phyloP scores from a whole-genome alignment of 2,797 vertebrate genomes.

The Gila robusta region DNA sequence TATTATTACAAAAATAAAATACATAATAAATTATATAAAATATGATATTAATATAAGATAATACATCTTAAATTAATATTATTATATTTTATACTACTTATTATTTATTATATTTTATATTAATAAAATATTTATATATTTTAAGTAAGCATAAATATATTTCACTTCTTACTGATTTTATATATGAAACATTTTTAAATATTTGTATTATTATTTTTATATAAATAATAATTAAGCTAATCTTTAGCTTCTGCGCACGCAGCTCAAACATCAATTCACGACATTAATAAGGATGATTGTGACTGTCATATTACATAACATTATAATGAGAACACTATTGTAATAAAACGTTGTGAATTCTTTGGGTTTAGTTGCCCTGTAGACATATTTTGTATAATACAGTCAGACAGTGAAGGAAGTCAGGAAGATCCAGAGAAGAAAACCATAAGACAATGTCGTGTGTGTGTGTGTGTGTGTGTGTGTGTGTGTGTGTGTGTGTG shows the following conservation, averaged over 20 bases:
- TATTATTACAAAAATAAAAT: background rate
- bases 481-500: constrained; percentile 54
- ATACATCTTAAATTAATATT: background rate
- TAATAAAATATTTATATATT: background rate
- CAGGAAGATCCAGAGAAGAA: background rate
- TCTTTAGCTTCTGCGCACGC: background rate
- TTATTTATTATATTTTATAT: background rate
- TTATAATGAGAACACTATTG: background rate
- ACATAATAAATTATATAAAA: background rate
- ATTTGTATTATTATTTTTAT: too few relatives aligned
- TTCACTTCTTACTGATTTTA: background rate
- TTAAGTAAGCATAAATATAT: background rate
- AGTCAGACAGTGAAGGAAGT: background rate
- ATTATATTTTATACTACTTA: background rate
- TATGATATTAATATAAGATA: background rate
- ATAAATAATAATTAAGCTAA: too few relatives aligned
- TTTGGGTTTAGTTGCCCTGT: background rate
- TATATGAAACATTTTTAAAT: background rate
- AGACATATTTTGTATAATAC: background rate
- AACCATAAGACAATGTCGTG: background rate
- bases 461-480: constrained; percentile 35
- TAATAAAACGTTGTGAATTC: background rate
- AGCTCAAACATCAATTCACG: background rate
- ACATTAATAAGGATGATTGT: background rate
- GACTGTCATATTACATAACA: background rate